Conservation (phyloP, 2,888 invertebrate species). For the Margaritifera margaritifera region DNA sequence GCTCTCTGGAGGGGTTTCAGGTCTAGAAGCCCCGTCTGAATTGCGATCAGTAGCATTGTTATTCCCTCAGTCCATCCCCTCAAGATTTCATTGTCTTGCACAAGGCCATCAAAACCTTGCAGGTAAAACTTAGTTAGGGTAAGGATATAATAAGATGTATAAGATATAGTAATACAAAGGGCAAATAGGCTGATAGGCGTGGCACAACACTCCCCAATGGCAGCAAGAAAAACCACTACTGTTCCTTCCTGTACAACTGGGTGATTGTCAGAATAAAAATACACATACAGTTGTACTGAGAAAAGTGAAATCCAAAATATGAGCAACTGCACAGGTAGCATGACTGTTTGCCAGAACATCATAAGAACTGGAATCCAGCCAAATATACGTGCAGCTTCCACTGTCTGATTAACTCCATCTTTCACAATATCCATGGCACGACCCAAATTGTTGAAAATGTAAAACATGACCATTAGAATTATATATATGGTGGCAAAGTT, state of each 20-base stretch:
- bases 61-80: constrained; percentile 76
- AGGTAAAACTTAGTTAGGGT: constrained; percentile 73
- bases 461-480: constrained; percentile 72
- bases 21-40: constrained; percentile 75
- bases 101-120: constrained; percentile 68
- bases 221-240: constrained; percentile 71
- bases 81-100: constrained; percentile 65
- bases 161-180: constrained; percentile 75
- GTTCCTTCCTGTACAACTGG: constrained; percentile 68
- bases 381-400: constrained; percentile 61
- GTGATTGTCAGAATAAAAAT: constrained; percentile 60
- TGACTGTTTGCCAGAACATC: constrained; percentile 73
- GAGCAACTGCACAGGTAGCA: constrained; percentile 74
- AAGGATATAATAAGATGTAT: constrained; percentile 72
- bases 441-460: constrained; percentile 72
- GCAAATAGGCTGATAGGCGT: constrained; percentile 75
- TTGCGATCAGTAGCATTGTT: constrained; percentile 75
- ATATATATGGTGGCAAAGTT: constrained; percentile 73
- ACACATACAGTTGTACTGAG: constrained; percentile 70
- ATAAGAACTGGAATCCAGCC: constrained; percentile 69
- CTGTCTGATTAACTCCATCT: constrained; percentile 50
- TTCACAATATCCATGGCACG: constrained; percentile 68
- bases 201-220: constrained; percentile 73
- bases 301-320: constrained; percentile 75
- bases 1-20: constrained; percentile 74